A percentile compares a stretch with the other conserved stretches of the same genome.
Conservation (phyloP, 1,140 invertebrate species). For the Drosophila repletoides region DNA sequence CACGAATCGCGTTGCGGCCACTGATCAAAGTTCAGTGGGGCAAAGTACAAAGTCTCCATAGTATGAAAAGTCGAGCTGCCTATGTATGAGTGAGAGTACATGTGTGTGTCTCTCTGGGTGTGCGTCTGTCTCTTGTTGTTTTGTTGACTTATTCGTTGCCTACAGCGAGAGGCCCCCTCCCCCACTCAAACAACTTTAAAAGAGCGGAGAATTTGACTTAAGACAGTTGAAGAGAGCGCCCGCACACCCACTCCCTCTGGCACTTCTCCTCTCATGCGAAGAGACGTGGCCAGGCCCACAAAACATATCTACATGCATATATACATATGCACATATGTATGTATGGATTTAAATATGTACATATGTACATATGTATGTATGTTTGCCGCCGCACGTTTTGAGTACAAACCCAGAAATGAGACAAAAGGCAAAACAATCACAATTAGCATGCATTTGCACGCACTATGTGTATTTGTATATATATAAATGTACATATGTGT, state of each 20-base stretch:
- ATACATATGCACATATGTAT: background rate
- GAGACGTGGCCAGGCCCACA: constrained; percentile 17
- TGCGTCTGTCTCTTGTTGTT: constrained; percentile 10
- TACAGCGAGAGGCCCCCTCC: constrained; percentile 1
- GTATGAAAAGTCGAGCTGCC: constrained; percentile 34
- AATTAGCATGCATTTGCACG: constrained; percentile 19
- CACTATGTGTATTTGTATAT: background rate
- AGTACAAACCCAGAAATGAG: constrained; percentile 6
- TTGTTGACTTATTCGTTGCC: constrained; percentile 57
- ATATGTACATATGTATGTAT: constrained; percentile 8
- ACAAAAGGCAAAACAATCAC: constrained; percentile 20
- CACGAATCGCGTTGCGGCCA: constrained; percentile 18
- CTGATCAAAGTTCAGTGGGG: constrained; percentile 79
- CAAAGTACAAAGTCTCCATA: constrained; percentile 81
- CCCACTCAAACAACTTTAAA: no score
- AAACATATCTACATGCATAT: background rate
- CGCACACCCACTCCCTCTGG: background rate
- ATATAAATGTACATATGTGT: background rate
- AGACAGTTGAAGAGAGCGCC: constrained; percentile 17
- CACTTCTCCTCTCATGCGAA: background rate
- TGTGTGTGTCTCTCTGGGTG: background rate
- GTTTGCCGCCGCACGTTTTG: constrained; percentile 9
- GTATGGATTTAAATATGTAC: no score
- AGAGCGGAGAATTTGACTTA: no score
- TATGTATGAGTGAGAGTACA: background rate